Evolutionary conservation across 2,888 invertebrate species (phyloP).

Genomic region (Polyommatus icarus): DNA sequence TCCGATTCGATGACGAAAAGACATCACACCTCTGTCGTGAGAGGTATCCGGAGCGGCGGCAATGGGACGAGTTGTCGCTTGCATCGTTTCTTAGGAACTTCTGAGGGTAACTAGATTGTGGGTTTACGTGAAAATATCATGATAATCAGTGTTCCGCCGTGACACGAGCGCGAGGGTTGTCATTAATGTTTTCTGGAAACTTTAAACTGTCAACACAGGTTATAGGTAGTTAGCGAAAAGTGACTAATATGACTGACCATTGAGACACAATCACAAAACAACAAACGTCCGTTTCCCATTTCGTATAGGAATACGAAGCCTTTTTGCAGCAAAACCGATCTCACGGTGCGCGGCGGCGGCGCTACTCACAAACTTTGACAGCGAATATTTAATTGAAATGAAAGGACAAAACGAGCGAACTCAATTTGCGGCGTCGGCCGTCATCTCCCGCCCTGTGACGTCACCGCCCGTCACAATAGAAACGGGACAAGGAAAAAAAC

Average conservation of each 20-base stretch:
- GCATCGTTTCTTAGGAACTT: no score
- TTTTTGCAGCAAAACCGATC: not conserved
- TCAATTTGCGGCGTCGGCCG: slow-evolving; percentile 29
- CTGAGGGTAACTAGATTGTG: not conserved
- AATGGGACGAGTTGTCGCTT: not conserved
- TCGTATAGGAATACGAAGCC: not conserved
- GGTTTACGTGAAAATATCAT: not conserved
- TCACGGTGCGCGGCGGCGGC: not conserved
- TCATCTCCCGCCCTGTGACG: slow-evolving; percentile 33
- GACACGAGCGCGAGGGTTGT: not conserved
- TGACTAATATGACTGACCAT: not conserved
- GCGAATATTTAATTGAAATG: slow-evolving; percentile 28
- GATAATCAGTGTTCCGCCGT: not conserved
- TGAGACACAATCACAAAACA: not conserved
- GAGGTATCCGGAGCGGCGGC: not conserved
- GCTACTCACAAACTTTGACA: slow-evolving; percentile 27
- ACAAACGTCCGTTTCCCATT: not conserved
- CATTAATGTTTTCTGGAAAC: not conserved
- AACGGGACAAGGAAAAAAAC: slow-evolving; percentile 27
- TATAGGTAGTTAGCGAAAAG: not conserved
- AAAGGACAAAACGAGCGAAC: slow-evolving; percentile 30
- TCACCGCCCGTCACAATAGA: slow-evolving; percentile 45
- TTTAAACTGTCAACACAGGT: not conserved
- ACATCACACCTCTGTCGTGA: not conserved
- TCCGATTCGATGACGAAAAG: slow-evolving; percentile 35